Evolutionary conservation across 2,797 vertebrate genomes (phyloP), one percentile per base, ranked within the genome.

Genomic region (Fistularia tabacaria): DNA sequence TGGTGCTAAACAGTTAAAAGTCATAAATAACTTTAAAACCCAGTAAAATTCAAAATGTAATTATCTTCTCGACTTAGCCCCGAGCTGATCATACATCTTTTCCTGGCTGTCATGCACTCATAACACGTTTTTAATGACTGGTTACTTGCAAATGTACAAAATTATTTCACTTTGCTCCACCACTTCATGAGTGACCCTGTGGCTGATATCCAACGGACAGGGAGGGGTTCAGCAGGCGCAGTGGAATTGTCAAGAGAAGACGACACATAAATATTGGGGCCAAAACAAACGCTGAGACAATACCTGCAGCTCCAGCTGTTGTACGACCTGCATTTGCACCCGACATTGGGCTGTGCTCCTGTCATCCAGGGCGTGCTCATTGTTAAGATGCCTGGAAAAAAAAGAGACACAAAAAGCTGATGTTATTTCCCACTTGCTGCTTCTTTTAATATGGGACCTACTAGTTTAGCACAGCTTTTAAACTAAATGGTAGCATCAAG

Each of bases 251-350:
- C 71, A 62, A 73, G 52, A 73, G 63, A 73, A 73, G 66, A 76
- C 36, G 73, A 73, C 64, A 25, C 25, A 64, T 69, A 83, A 79
- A 85, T 80, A 79, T 83, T 85, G 82, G 57, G 72, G 66, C 59
- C 67, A 80, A 86, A 85, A 81, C 73, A 81, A 75, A 53, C 46
- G 8, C 8, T 10, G 66, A 76, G 72, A 84, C 85, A 81, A 85
- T 96, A 99, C 97, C 97, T 99, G 97, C 87, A 99, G 93, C 89
- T 99, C 97, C 94, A 99, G 95, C 93, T 99, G 97, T 88, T 99
- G 97, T 71, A 99, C 97, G 89, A 99, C 97, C 93, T 99, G 97
- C 97, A 99, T 99, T 88, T 99, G 97, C 85, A 99, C 97, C 88
- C 97, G 95, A 91, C 97, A 99, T 91, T 99, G 97, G 83, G 97